These are phyloP conservation scores for Chloroclysta siterata DNA, from an alignment of 2,888 invertebrate species.

Conservation along the genomic window DNA sequence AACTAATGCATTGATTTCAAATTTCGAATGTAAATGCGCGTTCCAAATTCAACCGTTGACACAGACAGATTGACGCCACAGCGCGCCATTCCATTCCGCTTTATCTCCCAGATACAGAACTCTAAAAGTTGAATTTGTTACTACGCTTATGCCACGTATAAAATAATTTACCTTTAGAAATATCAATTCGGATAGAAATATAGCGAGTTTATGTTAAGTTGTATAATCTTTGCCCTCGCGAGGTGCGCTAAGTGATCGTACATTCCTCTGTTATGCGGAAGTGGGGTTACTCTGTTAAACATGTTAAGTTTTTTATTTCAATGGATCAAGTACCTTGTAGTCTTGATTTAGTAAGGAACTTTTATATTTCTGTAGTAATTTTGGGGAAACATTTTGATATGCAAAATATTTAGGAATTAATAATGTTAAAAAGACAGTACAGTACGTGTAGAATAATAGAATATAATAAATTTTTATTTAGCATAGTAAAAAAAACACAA, in stretches of 20 bases:
- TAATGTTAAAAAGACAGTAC: too few species aligned
- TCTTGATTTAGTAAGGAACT: conserved; percentile 12
- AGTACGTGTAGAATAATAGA: too few species aligned
- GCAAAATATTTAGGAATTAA: neutral
- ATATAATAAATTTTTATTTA: too few species aligned
- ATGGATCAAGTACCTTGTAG: conserved; percentile 10
- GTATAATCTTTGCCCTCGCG: conserved; percentile 59
- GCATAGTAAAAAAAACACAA: too few species aligned
- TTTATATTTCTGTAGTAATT: neutral
- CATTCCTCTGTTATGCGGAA: conserved; percentile 70
- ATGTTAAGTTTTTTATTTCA: conserved; percentile 51
- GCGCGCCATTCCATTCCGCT: neutral
- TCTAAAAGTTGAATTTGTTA: conserved; percentile 38
- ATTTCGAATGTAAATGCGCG: conserved; percentile 14
- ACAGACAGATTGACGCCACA: conserved; percentile 22
- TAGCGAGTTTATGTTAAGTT: conserved; percentile 52
- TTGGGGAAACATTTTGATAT: neutral
- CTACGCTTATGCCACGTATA: conserved; percentile 40
- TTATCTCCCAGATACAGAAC: conserved; percentile 14
- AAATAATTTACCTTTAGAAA: conserved; percentile 52
- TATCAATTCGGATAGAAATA: conserved; percentile 53
- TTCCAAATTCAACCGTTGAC: conserved; percentile 14
- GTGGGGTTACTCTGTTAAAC: conserved; percentile 68
- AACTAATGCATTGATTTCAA: neutral
- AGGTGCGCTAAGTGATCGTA: conserved; percentile 67